These are phyloP conservation scores for Gymnocheta viridis DNA, from an alignment of 2,888 invertebrate genomes.

Conservation along the genomic window DNA sequence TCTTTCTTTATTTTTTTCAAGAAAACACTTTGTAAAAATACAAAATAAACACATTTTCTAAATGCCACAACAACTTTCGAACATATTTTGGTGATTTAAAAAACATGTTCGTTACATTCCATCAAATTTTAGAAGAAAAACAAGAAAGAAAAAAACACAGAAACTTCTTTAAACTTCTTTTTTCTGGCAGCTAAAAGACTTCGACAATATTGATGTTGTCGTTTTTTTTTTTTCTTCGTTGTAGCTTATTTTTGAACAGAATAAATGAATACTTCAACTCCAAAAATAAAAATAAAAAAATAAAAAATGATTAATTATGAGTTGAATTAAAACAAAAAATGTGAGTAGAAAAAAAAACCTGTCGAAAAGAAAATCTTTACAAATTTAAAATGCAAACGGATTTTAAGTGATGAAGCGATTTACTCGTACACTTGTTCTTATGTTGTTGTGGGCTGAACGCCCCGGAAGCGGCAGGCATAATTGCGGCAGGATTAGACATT, in stretches of 20 bases:
- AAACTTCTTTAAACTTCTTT: background rate
- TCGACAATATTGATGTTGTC: background rate
- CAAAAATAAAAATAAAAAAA: no score
- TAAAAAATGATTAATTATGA: constrained; percentile 65
- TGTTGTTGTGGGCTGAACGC: background rate
- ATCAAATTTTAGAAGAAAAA: constrained; percentile 44
- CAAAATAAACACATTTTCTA: constrained; percentile 45
- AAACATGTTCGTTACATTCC: constrained; percentile 67
- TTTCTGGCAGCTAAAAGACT: background rate
- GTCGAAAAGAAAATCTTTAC: constrained; percentile 8
- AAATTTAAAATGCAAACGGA: background rate
- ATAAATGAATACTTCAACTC: constrained; percentile 17
- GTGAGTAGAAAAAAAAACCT: background rate
- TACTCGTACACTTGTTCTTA: constrained; percentile 9
- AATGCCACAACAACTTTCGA: constrained; percentile 48
- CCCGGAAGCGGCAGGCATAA: constrained; percentile 1
- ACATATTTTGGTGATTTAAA: constrained; percentile 61
- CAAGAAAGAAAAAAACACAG: background rate
- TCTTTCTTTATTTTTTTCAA: background rate
- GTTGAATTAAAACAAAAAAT: constrained; percentile 37
- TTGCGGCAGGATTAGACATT: background rate
- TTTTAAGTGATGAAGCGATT: constrained; percentile 14
- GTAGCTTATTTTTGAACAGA: constrained; percentile 40
- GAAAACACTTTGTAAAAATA: constrained; percentile 9
- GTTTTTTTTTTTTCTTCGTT: background rate